Base-by-base conservation (phyloP, 2,888 invertebrate species). In the Chouioia cunea region DNA sequence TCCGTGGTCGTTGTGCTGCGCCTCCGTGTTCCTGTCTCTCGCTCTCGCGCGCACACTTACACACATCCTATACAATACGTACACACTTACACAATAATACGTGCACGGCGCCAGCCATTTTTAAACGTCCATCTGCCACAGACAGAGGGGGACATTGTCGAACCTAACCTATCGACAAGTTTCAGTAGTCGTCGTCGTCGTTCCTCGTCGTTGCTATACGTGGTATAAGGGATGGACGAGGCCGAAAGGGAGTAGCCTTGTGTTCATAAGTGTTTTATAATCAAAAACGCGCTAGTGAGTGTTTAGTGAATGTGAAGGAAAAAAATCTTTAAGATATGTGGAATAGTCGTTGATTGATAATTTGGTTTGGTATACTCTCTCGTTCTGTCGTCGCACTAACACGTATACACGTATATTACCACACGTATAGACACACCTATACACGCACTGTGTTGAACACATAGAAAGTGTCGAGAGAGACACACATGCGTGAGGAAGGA, bases 61-160 rank as follows among this genome's bases (percentile, higher is more conserved):
- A 27, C 27, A 27, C 27, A 6, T n/a, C n/a, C n/a, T n/a, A n/a
- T 6, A 27, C 27, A 27, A 4, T 6, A 27, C 27, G 27, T 27
- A 27, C 27, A 27, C 27, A 27, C 27, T 27, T 27, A 20, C 22
- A 23, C 43, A 47, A 3, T 6, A 0, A 20, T 46, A 58, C 15
- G 12, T 4, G 12, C 54, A 46, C 47, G 48, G 36, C 53, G 47
- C 65, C 36, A 52, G 70, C 70, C 70, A 71, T 71, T 71, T 66
- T 71, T 71, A 71, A 71, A 71, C 70, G 36, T 71, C 66, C 70
- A 48, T 57, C 47, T 59, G 46, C 62, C n/a, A 47, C 23, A 64
- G 46, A 36, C 36, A 36, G 36, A 36, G 54, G 20, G 50, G 27
- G 48, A 50, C 50, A 46, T 23, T 48, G 22, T 56, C 57, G 60